Percentiles rank a stretch among this genome's conserved stretches.
phyloP scores from a whole-genome alignment of 2,888 invertebrate genomes.

The Macrophya alboannulata region DNA sequence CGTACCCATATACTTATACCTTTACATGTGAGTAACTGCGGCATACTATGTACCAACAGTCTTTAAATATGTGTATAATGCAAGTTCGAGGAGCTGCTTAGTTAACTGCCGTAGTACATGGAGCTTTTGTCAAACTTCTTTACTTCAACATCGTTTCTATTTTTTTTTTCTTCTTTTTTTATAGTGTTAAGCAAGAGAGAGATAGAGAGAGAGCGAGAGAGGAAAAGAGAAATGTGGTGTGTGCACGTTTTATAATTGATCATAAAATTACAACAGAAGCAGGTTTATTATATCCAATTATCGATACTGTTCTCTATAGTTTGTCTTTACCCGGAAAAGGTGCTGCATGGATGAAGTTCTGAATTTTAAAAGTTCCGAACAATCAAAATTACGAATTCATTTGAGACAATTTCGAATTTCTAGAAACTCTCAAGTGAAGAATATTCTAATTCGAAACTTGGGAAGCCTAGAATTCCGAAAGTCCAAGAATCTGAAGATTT shows the following conservation, averaged over 20 bases:
- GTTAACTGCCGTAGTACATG: background rate
- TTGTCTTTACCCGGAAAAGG: background rate
- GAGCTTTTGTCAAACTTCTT: conserved; percentile 1
- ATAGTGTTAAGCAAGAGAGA: background rate
- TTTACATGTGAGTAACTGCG: too few species aligned
- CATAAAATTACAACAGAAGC: background rate
- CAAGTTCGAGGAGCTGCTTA: background rate
- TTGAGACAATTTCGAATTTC: too few species aligned
- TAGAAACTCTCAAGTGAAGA: too few species aligned
- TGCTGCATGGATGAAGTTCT: too few species aligned
- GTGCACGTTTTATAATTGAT: background rate
- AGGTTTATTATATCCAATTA: background rate
- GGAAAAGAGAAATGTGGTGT: too few species aligned
- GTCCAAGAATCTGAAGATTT: too few species aligned
- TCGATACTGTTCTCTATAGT: background rate
- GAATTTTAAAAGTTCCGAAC: too few species aligned
- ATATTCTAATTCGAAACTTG: too few species aligned
- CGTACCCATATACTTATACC: background rate
- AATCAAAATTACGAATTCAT: too few species aligned
- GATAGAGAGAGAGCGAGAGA: background rate
- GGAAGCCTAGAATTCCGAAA: too few species aligned
- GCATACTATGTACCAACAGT: background rate
- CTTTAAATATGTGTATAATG: background rate
- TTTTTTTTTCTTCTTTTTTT: background rate
- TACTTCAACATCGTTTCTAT: background rate